phyloP scores from a whole-genome alignment of 2,113 vertebrate species.

The Aptenodytes patagonicus region DNA sequence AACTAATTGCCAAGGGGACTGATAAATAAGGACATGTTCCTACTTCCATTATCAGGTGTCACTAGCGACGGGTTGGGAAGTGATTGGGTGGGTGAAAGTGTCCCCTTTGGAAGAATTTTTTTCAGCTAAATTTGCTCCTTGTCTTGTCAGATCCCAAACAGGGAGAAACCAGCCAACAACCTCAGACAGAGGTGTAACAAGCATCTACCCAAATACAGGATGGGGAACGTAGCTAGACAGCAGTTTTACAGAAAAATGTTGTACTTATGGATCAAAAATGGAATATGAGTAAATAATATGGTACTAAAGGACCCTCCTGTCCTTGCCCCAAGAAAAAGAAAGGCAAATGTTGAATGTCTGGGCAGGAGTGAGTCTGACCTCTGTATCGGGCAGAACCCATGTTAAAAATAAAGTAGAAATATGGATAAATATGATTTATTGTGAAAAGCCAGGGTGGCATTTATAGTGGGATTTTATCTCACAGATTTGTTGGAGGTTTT shows the following conservation, averaged over 20 bases:
- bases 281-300: neutral
- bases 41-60: conserved; percentile 2
- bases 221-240: neutral
- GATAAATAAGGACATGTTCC: conserved; percentile 30
- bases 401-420: neutral
- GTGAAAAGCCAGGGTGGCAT: neutral
- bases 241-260: neutral
- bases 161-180: neutral
- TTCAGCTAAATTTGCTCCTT: neutral
- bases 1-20: neutral
- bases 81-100: neutral
- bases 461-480: neutral
- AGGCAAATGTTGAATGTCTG: neutral
- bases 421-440: neutral
- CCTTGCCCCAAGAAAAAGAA: neutral
- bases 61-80: neutral
- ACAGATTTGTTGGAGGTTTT: neutral
- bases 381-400: neutral
- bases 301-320: neutral
- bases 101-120: neutral
- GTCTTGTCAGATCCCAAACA: neutral
- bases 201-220: neutral
- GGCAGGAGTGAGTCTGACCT: neutral
- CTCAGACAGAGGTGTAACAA: neutral
- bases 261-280: neutral